Base-by-base conservation (phyloP, 1,140 invertebrate genomes). In the Nomia melanderi region DNA sequence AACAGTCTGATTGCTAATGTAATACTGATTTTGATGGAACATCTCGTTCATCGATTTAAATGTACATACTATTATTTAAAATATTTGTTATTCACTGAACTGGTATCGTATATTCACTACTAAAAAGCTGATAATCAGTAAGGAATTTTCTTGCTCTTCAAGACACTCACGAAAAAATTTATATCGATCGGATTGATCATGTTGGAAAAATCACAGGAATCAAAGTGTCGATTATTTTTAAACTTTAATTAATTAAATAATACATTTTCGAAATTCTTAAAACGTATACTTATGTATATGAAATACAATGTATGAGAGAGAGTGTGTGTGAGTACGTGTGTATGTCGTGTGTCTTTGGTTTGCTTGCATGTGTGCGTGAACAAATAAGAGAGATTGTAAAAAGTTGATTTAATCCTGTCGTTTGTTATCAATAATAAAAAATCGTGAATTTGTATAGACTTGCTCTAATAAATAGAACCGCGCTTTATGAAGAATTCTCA, bases 61-160 rank as follows among this genome's bases (percentile, higher is more conserved):
- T 76, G 73, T 76, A 76, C 47, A 76, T 76, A 76, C 69, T 76
- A 76, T 76, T 69, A 69, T 75, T 76, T 76, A 69, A 76, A 54
- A 8, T 76, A 69, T 76, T 76, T 29, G 65, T 76, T 76, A 41
- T 76, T 69, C 64, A 50, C 23, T 76, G 41, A 47, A 69, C 25
- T 23, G 59, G 29, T 69, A 76, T 60, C 39, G 33, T n/a, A 33
- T 69, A 76, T 69, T 76, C 65, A 50, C 23, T 60, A 57, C 11
- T 63, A 47, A 76, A 75, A 56, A 57, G 20, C 17, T 59, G 36
- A 12, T 59, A 39, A 59, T 50, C 36, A 36, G 39, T 69, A 41
- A 9, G 36, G 47, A 17, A 59, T 69, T 56, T 6, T 36, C 27
- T 64, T 53, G 8, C 3, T 69, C 14, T 59, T 59, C 25, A 0